Percentiles rank a stretch among this genome's conserved stretches.
phyloP scores from a whole-genome alignment of 1,140 invertebrate genomes.

The Tetragnatha versicolor region DNA sequence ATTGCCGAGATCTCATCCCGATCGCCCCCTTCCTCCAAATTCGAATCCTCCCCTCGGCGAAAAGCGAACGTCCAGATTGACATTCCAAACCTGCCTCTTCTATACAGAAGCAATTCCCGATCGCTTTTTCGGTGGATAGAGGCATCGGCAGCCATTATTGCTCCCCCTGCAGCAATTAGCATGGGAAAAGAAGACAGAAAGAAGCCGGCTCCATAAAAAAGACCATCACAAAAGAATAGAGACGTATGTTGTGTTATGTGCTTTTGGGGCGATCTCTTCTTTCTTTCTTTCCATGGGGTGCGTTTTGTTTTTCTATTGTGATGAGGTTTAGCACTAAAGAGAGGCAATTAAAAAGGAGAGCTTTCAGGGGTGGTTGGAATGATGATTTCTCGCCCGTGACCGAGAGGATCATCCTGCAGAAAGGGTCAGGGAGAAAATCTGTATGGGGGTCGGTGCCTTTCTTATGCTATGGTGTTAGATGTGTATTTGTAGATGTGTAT shows the following conservation, averaged over 20 bases:
- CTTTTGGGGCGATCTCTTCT: neutral
- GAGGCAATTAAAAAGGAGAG: constrained; percentile 44
- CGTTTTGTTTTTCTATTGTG: constrained; percentile 51
- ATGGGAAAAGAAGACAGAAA: neutral
- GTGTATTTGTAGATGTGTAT: too few relatives aligned
- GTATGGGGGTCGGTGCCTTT: too few relatives aligned
- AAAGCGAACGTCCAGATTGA: too few relatives aligned
- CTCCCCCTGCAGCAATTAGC: constrained; percentile 14
- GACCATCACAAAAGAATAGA: neutral
- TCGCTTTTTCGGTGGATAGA: too few relatives aligned
- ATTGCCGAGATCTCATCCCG: too few relatives aligned
- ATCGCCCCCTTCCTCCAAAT: too few relatives aligned
- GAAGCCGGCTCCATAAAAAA: constrained; percentile 30
- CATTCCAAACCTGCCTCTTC: too few relatives aligned
- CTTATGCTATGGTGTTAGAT: too few relatives aligned
- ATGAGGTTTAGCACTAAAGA: constrained; percentile 48
- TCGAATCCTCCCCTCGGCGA: too few relatives aligned
- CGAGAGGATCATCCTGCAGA: constrained; percentile 1
- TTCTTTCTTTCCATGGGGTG: constrained; percentile 15
- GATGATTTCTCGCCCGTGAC: constrained; percentile 43
- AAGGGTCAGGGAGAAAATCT: too few relatives aligned
- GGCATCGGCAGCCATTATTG: too few relatives aligned
- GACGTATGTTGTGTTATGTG: neutral
- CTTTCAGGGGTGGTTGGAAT: neutral
- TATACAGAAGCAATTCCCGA: neutral